Conservation (phyloP, 2,113 vertebrate species). For the Verasper variegatus region DNA sequence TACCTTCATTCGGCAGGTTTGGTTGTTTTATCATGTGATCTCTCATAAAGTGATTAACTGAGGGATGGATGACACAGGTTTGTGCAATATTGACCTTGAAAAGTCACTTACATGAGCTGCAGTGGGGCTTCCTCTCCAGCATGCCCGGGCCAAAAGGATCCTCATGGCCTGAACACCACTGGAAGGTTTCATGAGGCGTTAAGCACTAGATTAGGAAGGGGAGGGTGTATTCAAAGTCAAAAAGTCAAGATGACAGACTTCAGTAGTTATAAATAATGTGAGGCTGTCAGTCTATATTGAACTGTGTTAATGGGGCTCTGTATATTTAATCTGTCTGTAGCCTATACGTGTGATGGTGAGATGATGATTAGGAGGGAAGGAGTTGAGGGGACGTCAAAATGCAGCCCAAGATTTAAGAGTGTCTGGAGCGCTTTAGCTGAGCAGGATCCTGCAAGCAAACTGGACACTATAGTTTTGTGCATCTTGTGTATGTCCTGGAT, state of each 20-base stretch:
- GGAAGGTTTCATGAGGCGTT: background rate
- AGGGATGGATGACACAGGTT: background rate
- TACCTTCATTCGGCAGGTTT: background rate
- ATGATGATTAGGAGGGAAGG: too few relatives aligned
- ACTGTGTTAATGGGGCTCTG: too few relatives aligned
- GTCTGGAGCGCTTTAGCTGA: background rate
- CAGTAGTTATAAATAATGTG: background rate
- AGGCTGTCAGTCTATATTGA: too few relatives aligned
- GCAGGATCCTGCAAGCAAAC: background rate
- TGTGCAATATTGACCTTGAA: background rate
- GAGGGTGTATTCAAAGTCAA: background rate
- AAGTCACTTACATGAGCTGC: background rate
- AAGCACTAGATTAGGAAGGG: background rate
- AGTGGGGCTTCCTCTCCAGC: background rate
- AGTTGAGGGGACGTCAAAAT: too few relatives aligned
- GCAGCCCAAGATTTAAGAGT: too few relatives aligned
- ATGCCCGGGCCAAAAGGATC: background rate
- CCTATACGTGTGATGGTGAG: too few relatives aligned
- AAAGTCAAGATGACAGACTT: background rate
- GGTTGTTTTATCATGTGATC: background rate
- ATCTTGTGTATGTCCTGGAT: background rate
- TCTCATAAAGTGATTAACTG: background rate
- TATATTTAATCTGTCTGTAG: too few relatives aligned
- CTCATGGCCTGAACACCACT: background rate
- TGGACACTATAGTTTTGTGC: background rate